These are phyloP conservation scores for Balaeniceps rex DNA, from an alignment of 2,113 vertebrate species.

Conservation along the genomic window DNA sequence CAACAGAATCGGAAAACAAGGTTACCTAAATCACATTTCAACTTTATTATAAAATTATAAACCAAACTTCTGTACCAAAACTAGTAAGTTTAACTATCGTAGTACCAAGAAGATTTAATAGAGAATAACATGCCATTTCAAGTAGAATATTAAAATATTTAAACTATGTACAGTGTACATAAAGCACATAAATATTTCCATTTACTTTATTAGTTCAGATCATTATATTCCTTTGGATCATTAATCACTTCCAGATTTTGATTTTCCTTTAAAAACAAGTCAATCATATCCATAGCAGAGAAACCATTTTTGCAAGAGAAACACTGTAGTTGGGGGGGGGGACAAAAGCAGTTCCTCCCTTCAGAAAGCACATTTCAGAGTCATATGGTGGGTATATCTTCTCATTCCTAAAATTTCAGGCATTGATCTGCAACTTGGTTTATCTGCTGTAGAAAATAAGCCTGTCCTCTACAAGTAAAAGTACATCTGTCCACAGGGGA, in stretches of 20 bases:
- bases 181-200: constrained; percentile 55
- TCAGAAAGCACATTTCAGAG: neutral
- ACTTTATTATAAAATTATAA: constrained; percentile 85
- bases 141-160: constrained; percentile 59
- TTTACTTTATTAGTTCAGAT: constrained; percentile 55
- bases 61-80: constrained; percentile 74
- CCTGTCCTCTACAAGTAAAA: neutral
- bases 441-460: neutral
- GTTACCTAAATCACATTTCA: constrained; percentile 41
- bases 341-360: neutral
- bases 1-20: neutral
- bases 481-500: neutral
- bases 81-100: constrained; percentile 27
- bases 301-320: neutral
- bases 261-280: neutral
- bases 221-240: constrained; percentile 46
- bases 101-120: constrained; percentile 57
- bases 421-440: neutral
- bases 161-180: constrained; percentile 48
- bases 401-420: neutral
- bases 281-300: neutral
- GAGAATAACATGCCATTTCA: constrained; percentile 49
- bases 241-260: neutral
- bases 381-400: neutral
- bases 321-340: neutral